These are phyloP conservation scores for Listrodromus nycthemerus DNA, from an alignment of 2,888 invertebrate genomes.

Conservation along the genomic window DNA sequence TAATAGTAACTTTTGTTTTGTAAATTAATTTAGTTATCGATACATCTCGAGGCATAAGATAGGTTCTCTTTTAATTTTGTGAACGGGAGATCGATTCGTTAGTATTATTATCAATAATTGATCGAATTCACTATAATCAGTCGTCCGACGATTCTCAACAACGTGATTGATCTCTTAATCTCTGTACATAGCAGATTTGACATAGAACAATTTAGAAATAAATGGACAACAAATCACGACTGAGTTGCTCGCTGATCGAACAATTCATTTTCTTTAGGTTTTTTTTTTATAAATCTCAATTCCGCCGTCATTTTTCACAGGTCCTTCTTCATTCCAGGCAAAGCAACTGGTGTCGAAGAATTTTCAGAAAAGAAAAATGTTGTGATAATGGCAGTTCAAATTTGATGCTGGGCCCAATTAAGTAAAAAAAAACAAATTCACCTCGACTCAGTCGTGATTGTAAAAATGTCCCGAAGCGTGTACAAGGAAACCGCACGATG, in stretches of 20 bases:
- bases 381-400: slow-evolving; percentile 49
- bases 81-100: slow-evolving; percentile 62
- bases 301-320: neutral
- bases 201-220: slow-evolving; percentile 38
- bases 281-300: slow-evolving; percentile 1
- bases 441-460: slow-evolving; percentile 51
- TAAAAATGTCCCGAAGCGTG: slow-evolving; percentile 41
- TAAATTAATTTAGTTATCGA: slow-evolving; percentile 57
- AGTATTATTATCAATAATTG: slow-evolving; percentile 66
- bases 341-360: neutral
- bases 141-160: slow-evolving; percentile 41
- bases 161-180: slow-evolving; percentile 62
- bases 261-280: slow-evolving; percentile 14
- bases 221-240: slow-evolving; percentile 26
- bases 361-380: slow-evolving; percentile 45
- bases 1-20: slow-evolving; percentile 57
- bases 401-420: slow-evolving; percentile 14
- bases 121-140: slow-evolving; percentile 50
- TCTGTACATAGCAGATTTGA: slow-evolving; percentile 57
- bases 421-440: slow-evolving; percentile 20
- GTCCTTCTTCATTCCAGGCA: neutral
- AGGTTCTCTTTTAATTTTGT: slow-evolving; percentile 41
- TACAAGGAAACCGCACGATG: slow-evolving; percentile 52
- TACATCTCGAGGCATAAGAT: slow-evolving; percentile 59
- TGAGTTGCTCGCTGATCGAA: slow-evolving; percentile 43